Base-by-base conservation (phyloP, 1,140 invertebrate genomes). In the Neodiprion lecontei region DNA sequence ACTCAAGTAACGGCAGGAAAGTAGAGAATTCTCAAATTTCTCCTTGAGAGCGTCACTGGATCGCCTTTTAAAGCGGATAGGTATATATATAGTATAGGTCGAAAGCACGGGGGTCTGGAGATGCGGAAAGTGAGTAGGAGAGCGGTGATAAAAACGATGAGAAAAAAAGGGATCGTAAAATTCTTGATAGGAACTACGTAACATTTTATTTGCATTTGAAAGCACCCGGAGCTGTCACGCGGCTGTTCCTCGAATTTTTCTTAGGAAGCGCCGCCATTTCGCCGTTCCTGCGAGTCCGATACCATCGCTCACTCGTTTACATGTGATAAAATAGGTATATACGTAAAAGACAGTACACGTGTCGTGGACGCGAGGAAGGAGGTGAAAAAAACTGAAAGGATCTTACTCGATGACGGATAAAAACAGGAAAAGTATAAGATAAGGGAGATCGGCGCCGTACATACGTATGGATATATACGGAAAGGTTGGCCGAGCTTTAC, bases 181-280 rank as follows among this genome's bases (percentile, higher is more conserved):
- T 61, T 61, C 53, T 61, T 14, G 53, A 61, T 61, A 12, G 53
- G 11, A 12, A 61, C 53, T 61, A 61, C 53, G 11, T 14, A 61
- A 61, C 53, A 61, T 61, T 61, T 61, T 61, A 61, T 61, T 61
- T 61, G 53, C 53, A 61, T 61, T 61, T 61, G 53, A 61, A 61
- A 61, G 53, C 11, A 17, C 53, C 53, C 53, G 53, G 7, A 61
- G 53, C 53, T 61, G 53, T 61, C 53, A 61, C 53, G 53, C 53
- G 11, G 53, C n/a, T 17, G n/a, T 61, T 17, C n/a, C 53, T 17
- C 53, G 53, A 61, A 61, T 14, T 61, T 61, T 61, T 17, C 53
- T 61, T 1, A 40, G 28, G 28, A 5, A 40, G 28, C 28, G 28
- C 28, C 28, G 28, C 28, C 28, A 40, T 40, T 40, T 40, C 28